Conservation (phyloP, 2,113 vertebrate species). For the Bujurquina vittata region DNA sequence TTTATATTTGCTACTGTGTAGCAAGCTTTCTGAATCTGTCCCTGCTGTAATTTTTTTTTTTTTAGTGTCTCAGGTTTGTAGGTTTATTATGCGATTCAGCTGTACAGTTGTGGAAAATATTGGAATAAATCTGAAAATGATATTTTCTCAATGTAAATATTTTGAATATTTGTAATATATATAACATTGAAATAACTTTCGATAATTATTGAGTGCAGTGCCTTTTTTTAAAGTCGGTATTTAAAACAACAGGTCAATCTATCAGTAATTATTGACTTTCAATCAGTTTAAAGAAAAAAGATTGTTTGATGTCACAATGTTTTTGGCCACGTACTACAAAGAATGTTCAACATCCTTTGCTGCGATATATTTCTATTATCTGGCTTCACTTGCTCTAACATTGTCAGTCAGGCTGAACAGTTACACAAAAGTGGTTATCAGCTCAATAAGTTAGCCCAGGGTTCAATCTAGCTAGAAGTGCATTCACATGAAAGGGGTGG, state of each 20-base stretch:
- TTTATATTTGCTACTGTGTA: constrained; percentile 95
- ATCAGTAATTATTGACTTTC: neutral
- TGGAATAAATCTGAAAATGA: constrained; percentile 80
- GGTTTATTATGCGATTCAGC: constrained; percentile 85
- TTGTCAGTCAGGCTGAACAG: neutral
- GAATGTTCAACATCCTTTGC: neutral
- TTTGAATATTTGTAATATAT: constrained; percentile 90
- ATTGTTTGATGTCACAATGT: neutral
- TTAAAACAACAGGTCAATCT: neutral
- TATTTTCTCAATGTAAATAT: constrained; percentile 95
- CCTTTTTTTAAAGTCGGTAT: constrained; percentile 35
- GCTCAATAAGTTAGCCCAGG: neutral
- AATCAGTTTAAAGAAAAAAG: neutral
- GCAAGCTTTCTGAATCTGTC: constrained; percentile 81
- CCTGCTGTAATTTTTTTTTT: constrained; percentile 83
- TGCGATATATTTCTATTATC: neutral
- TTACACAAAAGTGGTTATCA: neutral
- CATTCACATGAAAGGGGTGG: neutral
- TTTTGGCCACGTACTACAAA: neutral
- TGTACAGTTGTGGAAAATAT: constrained; percentile 85
- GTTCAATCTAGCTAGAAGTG: neutral
- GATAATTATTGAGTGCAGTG: constrained; percentile 70
- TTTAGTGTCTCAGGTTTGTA: constrained; percentile 83
- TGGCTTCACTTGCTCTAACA: neutral
- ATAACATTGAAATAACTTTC: constrained; percentile 81